Base-by-base conservation (phyloP, 2,113 vertebrate species). In the Furnarius figulus region DNA sequence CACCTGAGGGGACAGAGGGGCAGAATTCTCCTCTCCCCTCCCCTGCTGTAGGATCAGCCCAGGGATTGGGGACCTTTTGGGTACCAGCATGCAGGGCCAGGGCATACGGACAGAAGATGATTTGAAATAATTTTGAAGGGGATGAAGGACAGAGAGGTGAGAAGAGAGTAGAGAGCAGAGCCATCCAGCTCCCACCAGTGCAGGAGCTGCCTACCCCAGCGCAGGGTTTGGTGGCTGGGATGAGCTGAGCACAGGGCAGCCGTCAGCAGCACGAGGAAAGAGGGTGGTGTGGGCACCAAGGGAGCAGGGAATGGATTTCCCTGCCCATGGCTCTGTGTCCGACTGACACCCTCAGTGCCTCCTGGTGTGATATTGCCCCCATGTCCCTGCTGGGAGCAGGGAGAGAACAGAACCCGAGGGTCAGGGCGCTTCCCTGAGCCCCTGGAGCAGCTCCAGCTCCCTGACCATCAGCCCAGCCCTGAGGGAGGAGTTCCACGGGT, bases 371-470 rank as follows among this genome's bases (percentile, higher is more conserved):
- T 5, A 0, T 11, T 6, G 15, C 4, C 65, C 4, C 0, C 20
- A 2, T 8, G 67, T 5, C 35, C 24, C 25, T 0, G 18, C 27
- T 1, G 67, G 30, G 42, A 31, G 12, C 25, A 0, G 46, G 24
- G 25, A 10, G 10, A 9, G 17, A 10, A 0, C 2, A 0, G 12
- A 1, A 0, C 8, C 14, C 1, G 0, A 3, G 2, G 2, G 31
- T 31, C 2, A 21, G 9, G 3, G 9, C 22, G 13, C 2, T 6
- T n/a, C 11, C 8, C 12, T 22, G 9, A 13, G 37, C 7, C 52
- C 28, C 74, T 10, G 0, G 19, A 22, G 30, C 59, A 37, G 35
- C 68, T 24, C 52, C 9, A 10, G 3, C 33, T 25, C 59, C 16
- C 31, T 10, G 61, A 4, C 9, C 71, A 5, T 1, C 55, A 4